Evolutionary conservation across 2,888 invertebrate genomes (phyloP), one percentile per base, ranked within the genome.

Genomic region (Nezara viridula): DNA sequence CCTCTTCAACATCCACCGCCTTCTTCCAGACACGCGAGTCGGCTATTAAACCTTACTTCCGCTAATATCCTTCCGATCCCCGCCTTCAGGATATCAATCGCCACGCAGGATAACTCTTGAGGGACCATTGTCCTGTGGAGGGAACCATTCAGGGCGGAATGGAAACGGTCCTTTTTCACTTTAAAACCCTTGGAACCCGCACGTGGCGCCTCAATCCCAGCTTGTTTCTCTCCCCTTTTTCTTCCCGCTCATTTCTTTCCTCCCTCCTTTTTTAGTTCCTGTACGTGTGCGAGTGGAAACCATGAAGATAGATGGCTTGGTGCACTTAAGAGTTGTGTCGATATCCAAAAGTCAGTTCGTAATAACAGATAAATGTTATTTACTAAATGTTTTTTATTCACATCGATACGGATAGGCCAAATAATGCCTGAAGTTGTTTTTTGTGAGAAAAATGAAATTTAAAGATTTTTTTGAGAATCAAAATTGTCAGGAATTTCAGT

Each of bases 61-160:
- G 81, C 81, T 81, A 81, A 81, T 81, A 44, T 47, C 81, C 44
- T 81, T 47, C 44, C n/a, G 81, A 81, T 81, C 24, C 44, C n/a
- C 10, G 4, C 40, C 24, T 24, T n/a, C 9, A 81, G 44, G 40
- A 44, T 81, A 81, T 81, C 81, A 47, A 40, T 40, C 44, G 40
- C 40, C 24, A 44, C 44, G 44, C 5, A 44, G 44, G 44, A 44
- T 44, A 44, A 44, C 44, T 10, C 19, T 24, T 12, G 24, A 19
- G 77, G 81, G 2, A 9, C 81, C 81, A 81, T 81, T 81, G 81
- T 81, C 81, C 81, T 81, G 44, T n/a, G 14, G 44, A 44, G 81
- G 81, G n/a, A 44, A 44, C 81, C 66, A 16, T 16, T 21, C 19
- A 19, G 24, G 12, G 9, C 40, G 4, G 21, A 73, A 77, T 44